Evolutionary conservation across 2,888 invertebrate genomes (phyloP).

Genomic region (Oxyteleia sp.): DNA sequence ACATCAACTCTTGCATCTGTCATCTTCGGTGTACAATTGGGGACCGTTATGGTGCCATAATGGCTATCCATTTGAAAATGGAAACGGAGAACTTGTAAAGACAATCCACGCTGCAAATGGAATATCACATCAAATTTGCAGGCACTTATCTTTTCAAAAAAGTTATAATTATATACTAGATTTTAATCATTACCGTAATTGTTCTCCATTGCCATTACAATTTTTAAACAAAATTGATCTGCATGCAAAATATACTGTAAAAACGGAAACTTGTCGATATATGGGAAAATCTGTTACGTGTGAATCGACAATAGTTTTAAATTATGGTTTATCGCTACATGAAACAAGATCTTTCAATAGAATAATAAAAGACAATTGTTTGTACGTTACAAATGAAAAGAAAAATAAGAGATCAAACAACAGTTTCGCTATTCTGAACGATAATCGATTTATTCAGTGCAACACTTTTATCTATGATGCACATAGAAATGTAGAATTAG

Average conservation of each 20-base stretch:
- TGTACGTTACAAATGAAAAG: background rate
- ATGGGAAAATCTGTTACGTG: background rate
- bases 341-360: background rate
- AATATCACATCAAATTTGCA: background rate
- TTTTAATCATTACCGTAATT: background rate
- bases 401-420: background rate
- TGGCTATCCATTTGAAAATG: constrained; percentile 2
- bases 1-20: background rate
- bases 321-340: constrained; percentile 1
- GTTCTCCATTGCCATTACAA: background rate
- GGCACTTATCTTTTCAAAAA: background rate
- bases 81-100: background rate
- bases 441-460: too few species aligned
- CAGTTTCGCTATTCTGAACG: too few species aligned
- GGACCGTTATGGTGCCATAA: constrained; percentile 6
- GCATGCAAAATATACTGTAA: background rate
- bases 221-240: background rate
- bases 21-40: background rate
- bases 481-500: too few species aligned
- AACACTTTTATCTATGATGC: too few species aligned
- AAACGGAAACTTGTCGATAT: background rate
- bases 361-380: background rate
- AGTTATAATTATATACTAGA: background rate
- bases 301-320: background rate
- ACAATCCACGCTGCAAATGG: constrained; percentile 1